Percentiles rank a stretch among this genome's conserved stretches.
These are phyloP conservation scores for Xenotilapia caudafasciata DNA, from an alignment of 2,113 vertebrate species.

Conservation along the genomic window DNA sequence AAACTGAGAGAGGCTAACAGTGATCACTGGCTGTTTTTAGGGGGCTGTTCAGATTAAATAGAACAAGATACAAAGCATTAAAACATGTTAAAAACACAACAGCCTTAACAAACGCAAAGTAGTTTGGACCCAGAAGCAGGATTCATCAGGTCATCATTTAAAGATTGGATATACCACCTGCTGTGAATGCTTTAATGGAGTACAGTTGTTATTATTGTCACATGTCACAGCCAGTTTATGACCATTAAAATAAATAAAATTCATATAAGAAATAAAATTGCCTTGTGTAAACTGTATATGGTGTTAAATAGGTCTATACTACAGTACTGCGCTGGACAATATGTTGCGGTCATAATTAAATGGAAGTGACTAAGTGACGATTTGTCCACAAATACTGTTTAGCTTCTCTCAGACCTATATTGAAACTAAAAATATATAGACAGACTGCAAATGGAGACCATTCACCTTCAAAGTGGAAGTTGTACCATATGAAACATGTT, in stretches of 20 bases:
- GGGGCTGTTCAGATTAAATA: not conserved
- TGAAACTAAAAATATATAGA: not conserved
- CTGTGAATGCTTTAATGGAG: not conserved
- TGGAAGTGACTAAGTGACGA: not conserved
- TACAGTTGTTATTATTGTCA: not conserved
- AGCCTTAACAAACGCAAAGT: not conserved
- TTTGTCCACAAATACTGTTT: not conserved
- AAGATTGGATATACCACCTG: not conserved
- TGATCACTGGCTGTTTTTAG: not conserved
- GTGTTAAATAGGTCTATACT: not conserved
- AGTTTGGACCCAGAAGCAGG: not conserved
- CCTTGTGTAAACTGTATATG: not conserved
- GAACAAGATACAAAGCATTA: not conserved
- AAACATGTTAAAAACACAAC: not conserved
- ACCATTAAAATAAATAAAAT: not conserved
- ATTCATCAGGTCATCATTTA: not conserved
- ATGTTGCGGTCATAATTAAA: not conserved
- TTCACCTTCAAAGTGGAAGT: not conserved
- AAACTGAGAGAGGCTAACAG: not conserved
- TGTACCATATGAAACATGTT: not conserved
- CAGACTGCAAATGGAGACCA: not conserved
- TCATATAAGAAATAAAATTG: not conserved
- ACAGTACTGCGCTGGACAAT: not conserved
- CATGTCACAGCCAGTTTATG: not conserved
- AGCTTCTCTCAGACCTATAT: not conserved